These are phyloP conservation scores for Heteromormyrus szaboi DNA, from an alignment of 2,797 vertebrate species.

Conservation along the genomic window DNA sequence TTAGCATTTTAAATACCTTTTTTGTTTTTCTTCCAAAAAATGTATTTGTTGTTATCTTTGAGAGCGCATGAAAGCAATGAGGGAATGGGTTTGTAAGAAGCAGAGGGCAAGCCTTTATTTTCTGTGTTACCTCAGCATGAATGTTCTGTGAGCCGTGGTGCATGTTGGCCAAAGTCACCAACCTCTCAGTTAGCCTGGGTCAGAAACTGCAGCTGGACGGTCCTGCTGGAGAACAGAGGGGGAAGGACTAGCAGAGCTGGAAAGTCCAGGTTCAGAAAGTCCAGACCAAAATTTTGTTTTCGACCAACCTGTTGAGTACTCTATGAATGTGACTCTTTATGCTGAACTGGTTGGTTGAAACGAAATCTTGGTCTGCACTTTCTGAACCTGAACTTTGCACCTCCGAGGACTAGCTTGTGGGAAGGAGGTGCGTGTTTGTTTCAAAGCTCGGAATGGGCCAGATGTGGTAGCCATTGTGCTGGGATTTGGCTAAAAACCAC, in stretches of 20 bases:
- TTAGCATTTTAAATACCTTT: slow-evolving; percentile 26
- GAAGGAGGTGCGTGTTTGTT: background rate
- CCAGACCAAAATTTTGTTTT: background rate
- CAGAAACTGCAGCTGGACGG: background rate
- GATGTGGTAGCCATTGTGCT: background rate
- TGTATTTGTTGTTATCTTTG: background rate
- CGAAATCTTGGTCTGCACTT: background rate
- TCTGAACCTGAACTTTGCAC: background rate
- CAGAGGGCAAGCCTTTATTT: background rate
- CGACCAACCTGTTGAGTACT: background rate
- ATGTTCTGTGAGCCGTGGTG: background rate
- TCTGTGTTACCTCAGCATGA: slow-evolving; percentile 2
- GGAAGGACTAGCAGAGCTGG: background rate
- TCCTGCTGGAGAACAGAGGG: background rate
- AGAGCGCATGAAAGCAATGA: background rate
- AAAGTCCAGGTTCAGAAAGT: background rate
- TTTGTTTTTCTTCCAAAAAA: slow-evolving; percentile 14
- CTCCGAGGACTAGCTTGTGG: background rate
- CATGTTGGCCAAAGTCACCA: background rate
- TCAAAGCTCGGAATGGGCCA: background rate
- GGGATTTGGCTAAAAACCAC: slow-evolving; percentile 43
- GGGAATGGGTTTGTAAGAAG: background rate
- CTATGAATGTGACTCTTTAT: background rate
- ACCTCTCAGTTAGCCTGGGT: background rate
- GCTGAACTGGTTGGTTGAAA: background rate